Evolutionary conservation across 2,113 vertebrate genomes (phyloP), one percentile per base, ranked within the genome.

Genomic region (Tenebrosternarchus preto): DNA sequence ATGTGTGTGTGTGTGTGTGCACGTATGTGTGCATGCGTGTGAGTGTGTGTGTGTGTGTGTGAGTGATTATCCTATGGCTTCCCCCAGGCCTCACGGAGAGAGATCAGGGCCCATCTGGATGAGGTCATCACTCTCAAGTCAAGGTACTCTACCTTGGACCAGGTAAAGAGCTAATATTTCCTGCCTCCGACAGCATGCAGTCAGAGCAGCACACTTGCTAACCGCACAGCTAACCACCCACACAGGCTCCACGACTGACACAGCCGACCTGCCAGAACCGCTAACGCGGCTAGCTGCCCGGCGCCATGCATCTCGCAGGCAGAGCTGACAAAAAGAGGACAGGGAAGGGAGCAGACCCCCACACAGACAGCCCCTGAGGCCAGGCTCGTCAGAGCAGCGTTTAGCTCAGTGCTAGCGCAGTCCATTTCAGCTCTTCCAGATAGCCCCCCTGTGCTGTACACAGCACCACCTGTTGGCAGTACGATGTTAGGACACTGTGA

Each of bases 51-150:
- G 80, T 57, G 85, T 80, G 66, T 79, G 79, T 87, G 86, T 91
- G 88, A 91, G 89, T 94, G 92, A 94, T 90, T 93, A 66, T 93
- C 88, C 91, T 93, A 84, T 93, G 92, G 90, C 92, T 93, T 90
- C 92, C 93, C 90, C 88, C 92, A 94, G 93, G 93, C 93, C 91
- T 93, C 93, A 88, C 90, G 93, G 87, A 90, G 93, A 93, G 93
- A 94, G 89, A 93, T 94, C 93, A 93, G 93, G 91, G 93, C 92
- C 89, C 93, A 93, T 89, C 92, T 94, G 91, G 93, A 94, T 92
- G 93, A 94, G 90, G 93, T 94, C 93, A 94, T 94, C 93, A 93
- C 93, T 88, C 92, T 94, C 92, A 94, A 94, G 93, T 93, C 93
- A 92, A 94, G 93, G 93, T 94, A 93, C 91, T 94, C 93, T 92